phyloP scores from a whole-genome alignment of 1,140 invertebrate species.

The Thaumatotibia leucotreta region DNA sequence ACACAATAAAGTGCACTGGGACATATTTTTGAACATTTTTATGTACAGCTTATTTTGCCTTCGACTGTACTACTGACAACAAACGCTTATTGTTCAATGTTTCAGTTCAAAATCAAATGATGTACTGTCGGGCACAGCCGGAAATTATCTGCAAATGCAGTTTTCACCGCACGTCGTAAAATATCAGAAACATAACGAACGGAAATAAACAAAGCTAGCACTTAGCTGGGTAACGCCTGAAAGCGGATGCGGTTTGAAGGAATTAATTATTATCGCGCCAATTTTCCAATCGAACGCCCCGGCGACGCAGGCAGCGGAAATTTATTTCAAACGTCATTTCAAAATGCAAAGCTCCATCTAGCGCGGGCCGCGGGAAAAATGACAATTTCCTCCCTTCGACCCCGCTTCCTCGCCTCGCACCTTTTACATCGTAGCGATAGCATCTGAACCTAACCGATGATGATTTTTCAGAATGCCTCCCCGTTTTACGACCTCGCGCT shows the following conservation, averaged over 20 bases:
- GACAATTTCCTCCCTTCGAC: constrained; percentile 38
- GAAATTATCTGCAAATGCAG: background rate
- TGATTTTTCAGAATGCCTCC: background rate
- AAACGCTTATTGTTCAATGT: background rate
- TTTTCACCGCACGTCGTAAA: background rate
- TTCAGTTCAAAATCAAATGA: background rate
- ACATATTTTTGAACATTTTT: no score
- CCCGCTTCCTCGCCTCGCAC: constrained; percentile 16
- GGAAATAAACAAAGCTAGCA: constrained; percentile 20
- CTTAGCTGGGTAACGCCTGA: constrained; percentile 19
- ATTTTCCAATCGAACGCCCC: constrained; percentile 64
- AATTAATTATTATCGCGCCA: constrained; percentile 66
- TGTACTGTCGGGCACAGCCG: background rate
- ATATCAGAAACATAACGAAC: constrained; percentile 9
- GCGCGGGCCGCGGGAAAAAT: constrained; percentile 32
- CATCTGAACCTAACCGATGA: constrained; percentile 2
- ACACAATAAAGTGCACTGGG: no score
- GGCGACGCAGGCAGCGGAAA: constrained; percentile 49
- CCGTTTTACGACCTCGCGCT: background rate
- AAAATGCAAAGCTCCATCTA: constrained; percentile 41
- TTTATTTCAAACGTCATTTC: constrained; percentile 67
- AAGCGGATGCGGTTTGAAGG: constrained; percentile 48
- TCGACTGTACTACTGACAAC: no score
- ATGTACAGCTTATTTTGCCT: no score
- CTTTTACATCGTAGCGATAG: constrained; percentile 1